phyloP scores from a whole-genome alignment of 2,797 vertebrate genomes.

The Melanitta fusca region DNA sequence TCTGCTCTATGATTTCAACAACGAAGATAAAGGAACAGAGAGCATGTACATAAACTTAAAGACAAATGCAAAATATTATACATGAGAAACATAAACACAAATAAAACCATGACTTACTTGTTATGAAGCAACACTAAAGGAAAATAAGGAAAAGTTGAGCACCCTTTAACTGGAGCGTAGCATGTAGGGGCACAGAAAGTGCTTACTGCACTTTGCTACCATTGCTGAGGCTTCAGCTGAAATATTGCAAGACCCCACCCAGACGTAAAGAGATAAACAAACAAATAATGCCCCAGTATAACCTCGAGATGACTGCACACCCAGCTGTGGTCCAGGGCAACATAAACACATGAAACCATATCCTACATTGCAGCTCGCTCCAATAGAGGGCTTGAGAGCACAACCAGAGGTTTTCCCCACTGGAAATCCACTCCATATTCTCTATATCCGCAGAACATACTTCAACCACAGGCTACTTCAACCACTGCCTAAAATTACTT shows the following conservation, averaged over 20 bases:
- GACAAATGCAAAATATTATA: background rate
- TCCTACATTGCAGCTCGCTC: background rate
- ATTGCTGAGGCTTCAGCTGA: background rate
- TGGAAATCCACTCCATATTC: background rate
- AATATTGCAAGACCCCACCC: background rate
- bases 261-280: background rate
- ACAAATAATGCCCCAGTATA: background rate
- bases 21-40: background rate
- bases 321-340: background rate
- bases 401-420: background rate
- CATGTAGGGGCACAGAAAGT: background rate
- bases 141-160: background rate
- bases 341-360: background rate
- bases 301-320: background rate
- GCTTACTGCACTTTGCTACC: background rate
- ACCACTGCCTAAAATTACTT: background rate
- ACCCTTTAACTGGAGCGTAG: background rate
- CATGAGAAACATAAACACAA: background rate
- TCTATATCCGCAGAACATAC: background rate
- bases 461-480: background rate
- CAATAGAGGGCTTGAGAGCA: background rate
- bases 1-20: background rate
- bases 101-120: background rate
- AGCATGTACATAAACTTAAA: background rate
- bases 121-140: background rate